Base-by-base conservation (phyloP, 1,140 invertebrate genomes). In the Halesus radiatus region DNA sequence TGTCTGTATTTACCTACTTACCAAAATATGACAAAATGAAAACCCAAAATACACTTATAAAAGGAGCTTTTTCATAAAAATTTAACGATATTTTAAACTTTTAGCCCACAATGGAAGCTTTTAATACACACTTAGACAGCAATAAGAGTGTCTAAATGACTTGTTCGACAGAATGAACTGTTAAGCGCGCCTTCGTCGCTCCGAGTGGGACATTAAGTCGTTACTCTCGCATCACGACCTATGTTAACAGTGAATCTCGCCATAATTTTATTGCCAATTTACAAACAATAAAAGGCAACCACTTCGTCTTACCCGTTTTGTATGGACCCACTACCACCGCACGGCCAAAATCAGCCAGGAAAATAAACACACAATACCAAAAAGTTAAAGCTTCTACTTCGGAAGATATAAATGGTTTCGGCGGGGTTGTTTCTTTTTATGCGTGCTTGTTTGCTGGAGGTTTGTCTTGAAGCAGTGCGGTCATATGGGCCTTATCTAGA, bases 221-320 rank as follows among this genome's bases (percentile, higher is more conserved):
- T 58, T 64, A 53, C 58, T 26, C 23, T 58, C 54, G 23, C 53
- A 76, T 58, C 81, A 76, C 79, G 81, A 83, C 81, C 81, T 83
- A 80, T 76, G 76, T 23, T 78, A 83, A 80, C 64, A 29, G 80
- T 73, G 72, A 79, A 72, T 78, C 73, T 76, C 70, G 78, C 77
- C 79, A 82, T 90, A 89, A 89, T 88, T 90, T 90, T 89, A 90
- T 88, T 87, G 88, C 87, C 88, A 90, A 90, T 89, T 90, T 89
- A 89, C 88, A 89, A 90, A 89, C 89, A 90, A 89, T 90, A 90
- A 90, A 90, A 90, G 86, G 87, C 86, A 84, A 85, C 88, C 85
- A 86, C 86, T 76, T 87, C 87, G 86, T 89, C 87, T 89, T 88
- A 87, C 86, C 87, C 87, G 86, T 58, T 75, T 75, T 56, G 53